Evolutionary conservation across 1,140 invertebrate genomes (phyloP).

Genomic region (Bilobella aurantiaca): DNA sequence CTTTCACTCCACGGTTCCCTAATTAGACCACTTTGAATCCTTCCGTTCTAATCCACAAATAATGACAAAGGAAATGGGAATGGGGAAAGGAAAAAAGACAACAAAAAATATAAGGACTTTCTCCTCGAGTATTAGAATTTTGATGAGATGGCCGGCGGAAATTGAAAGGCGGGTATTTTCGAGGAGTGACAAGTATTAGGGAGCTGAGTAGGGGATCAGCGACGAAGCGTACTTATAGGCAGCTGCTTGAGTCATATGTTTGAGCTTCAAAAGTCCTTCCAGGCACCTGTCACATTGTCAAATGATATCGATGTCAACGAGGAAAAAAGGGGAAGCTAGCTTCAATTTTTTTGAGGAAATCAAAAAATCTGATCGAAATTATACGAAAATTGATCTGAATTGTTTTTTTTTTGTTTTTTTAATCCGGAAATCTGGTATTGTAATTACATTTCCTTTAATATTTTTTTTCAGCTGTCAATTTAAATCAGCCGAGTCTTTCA

Average conservation of each 20-base stretch:
- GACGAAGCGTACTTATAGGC: no score
- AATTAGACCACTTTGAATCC: background rate
- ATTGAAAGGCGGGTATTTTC: background rate
- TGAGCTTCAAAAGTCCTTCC: slow-evolving; percentile 8
- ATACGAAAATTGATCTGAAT: no score
- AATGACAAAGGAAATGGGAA: background rate
- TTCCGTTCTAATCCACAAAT: background rate
- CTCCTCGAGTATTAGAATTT: background rate
- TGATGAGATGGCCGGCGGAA: background rate
- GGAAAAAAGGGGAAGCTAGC: background rate
- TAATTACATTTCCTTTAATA: no score
- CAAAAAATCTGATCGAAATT: no score
- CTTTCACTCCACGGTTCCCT: background rate
- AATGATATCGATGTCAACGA: slow-evolving; percentile 24
- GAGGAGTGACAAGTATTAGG: slow-evolving; percentile 1
- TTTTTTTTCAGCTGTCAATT: no score
- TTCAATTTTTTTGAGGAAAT: no score
- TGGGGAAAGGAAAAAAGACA: background rate
- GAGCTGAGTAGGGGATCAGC: background rate
- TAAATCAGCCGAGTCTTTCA: no score
- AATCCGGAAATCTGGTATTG: no score
- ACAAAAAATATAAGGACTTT: background rate
- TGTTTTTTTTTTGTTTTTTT: no score
- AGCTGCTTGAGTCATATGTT: background rate
- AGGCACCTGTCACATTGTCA: slow-evolving; percentile 25